Evolutionary conservation across 2,797 vertebrate species (phyloP).

Genomic region (Mus caroli): DNA sequence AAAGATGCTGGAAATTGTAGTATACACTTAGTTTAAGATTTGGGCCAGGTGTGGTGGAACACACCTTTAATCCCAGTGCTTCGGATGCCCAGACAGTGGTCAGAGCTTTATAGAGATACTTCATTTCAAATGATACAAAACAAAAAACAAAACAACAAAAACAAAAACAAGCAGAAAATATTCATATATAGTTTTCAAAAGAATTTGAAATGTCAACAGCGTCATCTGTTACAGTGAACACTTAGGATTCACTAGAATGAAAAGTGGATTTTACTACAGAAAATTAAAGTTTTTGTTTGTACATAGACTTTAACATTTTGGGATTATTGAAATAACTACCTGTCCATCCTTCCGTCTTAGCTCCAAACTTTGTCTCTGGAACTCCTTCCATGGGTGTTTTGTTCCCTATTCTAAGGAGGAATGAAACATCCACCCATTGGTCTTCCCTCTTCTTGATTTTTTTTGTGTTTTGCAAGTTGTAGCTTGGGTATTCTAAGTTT

Average conservation of each 20-base stretch:
- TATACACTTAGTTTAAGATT: not conserved
- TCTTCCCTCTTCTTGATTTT: no score
- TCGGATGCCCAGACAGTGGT: not conserved
- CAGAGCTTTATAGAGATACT: not conserved
- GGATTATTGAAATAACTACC: not conserved
- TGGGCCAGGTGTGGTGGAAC: not conserved
- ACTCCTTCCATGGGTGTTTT: no score
- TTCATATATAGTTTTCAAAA: not conserved
- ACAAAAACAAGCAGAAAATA: not conserved
- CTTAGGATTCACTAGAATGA: not conserved
- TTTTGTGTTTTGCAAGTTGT: no score
- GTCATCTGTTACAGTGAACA: not conserved
- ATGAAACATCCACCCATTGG: no score
- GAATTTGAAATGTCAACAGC: not conserved
- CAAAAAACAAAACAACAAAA: not conserved
- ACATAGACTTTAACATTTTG: not conserved
- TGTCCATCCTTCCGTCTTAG: no score
- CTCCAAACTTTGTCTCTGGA: no score
- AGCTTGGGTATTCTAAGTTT: no score
- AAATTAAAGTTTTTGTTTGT: not conserved
- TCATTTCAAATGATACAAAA: not conserved
- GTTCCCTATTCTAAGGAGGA: no score
- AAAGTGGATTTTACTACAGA: not conserved
- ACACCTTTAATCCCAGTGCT: not conserved
- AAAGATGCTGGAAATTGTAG: not conserved